Base-by-base conservation (phyloP, 2,888 invertebrate species). In the Heliconius ismenius region DNA sequence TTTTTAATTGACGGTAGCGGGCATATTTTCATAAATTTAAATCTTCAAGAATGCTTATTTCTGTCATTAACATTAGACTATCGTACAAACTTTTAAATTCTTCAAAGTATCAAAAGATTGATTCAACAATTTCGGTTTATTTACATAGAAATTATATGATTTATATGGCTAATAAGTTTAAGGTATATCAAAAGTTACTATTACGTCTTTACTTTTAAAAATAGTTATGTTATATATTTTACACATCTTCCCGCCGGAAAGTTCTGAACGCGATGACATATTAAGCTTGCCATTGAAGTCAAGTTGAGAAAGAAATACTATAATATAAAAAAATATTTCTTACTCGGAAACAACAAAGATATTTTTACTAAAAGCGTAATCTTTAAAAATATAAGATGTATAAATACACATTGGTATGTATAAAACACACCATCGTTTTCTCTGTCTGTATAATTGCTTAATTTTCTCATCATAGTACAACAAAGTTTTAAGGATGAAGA, bases 161-260 rank as follows among this genome's bases (percentile, higher is more conserved):
- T 36, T 36, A 2, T 65, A 2, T n/a, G 6, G 24, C 6, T 36
- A n/a, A 39, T 36, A 64, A 64, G 18, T 2, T 21, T 21, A n/a
- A 36, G n/a, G 7, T 39, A 6, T 4, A 28, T 32, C 21, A 65
- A 36, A 64, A 36, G 0, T n/a, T 32, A n/a, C n/a, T 60, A n/a
- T 60, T 24, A 60, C 60, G 24, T 11, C 1, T 11, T 13, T n/a
- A 60, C n/a, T 60, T 24, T 13, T n/a, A 24, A 13, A 60, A 24
- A 60, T 58, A 28, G 24, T 73, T 32, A 21, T 43, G 32, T 72
- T 36, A n/a, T 67, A 49, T 10, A 43, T 43, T 60, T n/a, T 24
- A 43, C 7, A 70, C 58, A 68, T 74, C 69, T 77, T 68, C 43
- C 76, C 79, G 77, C 54, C 79, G 79, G 79, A 67, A 68, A 26